A percentile compares a stretch with the other conserved stretches of the same genome.
phyloP scores from a whole-genome alignment of 1,140 invertebrate genomes.

The Dufourea novaeangliae region DNA sequence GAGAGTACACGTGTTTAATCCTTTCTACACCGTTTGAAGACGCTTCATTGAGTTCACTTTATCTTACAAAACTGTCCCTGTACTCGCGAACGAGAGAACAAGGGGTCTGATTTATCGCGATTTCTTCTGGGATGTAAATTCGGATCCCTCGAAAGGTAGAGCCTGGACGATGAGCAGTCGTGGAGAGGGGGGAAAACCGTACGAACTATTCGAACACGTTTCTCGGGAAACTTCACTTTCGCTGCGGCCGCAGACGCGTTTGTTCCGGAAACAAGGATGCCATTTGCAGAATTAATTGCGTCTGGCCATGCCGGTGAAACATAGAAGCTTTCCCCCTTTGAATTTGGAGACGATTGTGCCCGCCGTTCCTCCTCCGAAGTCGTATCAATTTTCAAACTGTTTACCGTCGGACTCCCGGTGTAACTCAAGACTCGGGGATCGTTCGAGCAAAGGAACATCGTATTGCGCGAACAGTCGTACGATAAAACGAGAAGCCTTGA shows the following conservation, averaged over 20 bases:
- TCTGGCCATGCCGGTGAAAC: neutral
- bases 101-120: neutral
- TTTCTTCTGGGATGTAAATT: neutral
- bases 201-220: constrained; percentile 6
- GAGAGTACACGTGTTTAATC: too few relatives aligned
- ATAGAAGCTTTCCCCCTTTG: constrained; percentile 11
- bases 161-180: too few relatives aligned
- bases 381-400: constrained; percentile 11
- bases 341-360: constrained; percentile 6
- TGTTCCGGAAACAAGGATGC: constrained; percentile 23
- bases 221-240: constrained; percentile 32
- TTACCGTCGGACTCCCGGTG: neutral
- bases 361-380: neutral
- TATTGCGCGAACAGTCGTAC: neutral
- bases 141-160: neutral
- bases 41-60: too few relatives aligned
- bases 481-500: too few relatives aligned
- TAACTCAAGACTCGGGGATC: neutral
- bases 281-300: constrained; percentile 13
- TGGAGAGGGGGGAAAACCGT: too few relatives aligned
- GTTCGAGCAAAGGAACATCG: neutral
- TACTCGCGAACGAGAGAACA: too few relatives aligned
- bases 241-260: neutral
- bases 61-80: too few relatives aligned
- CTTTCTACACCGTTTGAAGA: too few relatives aligned